Conservation (phyloP, 1,140 invertebrate species). For the Drosophila eugracilis region DNA sequence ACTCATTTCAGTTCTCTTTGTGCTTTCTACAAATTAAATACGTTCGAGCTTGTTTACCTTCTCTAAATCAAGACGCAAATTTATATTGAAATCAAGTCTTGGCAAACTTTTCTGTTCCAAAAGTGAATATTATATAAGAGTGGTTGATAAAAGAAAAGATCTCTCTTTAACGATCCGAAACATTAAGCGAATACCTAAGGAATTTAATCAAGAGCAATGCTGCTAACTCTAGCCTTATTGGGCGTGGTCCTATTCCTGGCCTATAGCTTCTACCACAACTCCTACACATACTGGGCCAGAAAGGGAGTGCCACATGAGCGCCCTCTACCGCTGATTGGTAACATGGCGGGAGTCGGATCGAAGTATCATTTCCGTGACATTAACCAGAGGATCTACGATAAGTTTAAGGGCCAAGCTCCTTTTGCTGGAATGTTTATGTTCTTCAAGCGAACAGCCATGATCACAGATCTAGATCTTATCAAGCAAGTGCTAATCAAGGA, state of each 20-base stretch:
- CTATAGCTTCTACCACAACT: constrained; percentile 39
- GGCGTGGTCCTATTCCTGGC: constrained; percentile 30
- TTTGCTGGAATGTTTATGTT: constrained; percentile 68
- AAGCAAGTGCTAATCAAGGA: constrained; percentile 80
- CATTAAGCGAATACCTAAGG: neutral
- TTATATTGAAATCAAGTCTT: neutral
- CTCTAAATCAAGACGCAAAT: neutral
- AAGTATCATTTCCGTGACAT: constrained; percentile 57
- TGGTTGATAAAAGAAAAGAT: no score
- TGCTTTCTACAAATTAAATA: neutral
- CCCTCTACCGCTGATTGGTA: constrained; percentile 73
- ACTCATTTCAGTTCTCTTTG: constrained; percentile 8
- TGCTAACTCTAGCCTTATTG: constrained; percentile 37
- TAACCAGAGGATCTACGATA: constrained; percentile 62
- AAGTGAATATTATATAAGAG: neutral
- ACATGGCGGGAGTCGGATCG: constrained; percentile 54
- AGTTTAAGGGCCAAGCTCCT: constrained; percentile 66
- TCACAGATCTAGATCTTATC: constrained; percentile 69
- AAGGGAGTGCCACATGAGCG: constrained; percentile 78
- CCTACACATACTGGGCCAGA: constrained; percentile 82
- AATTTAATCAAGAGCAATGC: constrained; percentile 10
- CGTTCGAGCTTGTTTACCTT: neutral
- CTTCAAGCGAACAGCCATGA: constrained; percentile 30
- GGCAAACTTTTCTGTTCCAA: neutral
- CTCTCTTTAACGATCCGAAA: no score